These are phyloP conservation scores for Apostichopus parvimensis DNA, from an alignment of 35 echinoderm and acorn worm genomes.

Conservation along the genomic window DNA sequence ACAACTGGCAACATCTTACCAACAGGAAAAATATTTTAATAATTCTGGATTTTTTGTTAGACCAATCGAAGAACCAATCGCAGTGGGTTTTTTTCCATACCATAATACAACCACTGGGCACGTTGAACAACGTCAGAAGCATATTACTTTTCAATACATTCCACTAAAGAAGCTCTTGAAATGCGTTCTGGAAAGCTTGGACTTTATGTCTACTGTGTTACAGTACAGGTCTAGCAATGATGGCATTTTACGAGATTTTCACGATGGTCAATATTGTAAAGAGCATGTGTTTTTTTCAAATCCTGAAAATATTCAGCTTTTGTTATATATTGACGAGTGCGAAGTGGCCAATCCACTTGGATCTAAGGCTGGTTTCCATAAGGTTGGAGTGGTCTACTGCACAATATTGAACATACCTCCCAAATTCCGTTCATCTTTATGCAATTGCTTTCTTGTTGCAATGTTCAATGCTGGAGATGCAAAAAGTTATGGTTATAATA, in stretches of 20 bases:
- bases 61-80: conserved; percentile 49
- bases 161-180: conserved; percentile 40
- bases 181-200: conserved; percentile 7
- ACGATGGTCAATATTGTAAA: conserved; percentile 49
- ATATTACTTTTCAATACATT: conserved; percentile 64
- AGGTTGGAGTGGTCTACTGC: conserved; percentile 77
- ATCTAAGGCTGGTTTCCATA: conserved; percentile 69
- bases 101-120: conserved; percentile 41
- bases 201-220: conserved; percentile 26
- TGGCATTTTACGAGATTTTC: conserved; percentile 16
- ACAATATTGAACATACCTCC: conserved; percentile 69
- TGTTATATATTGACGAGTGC: conserved; percentile 77
- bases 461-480: conserved; percentile 56
- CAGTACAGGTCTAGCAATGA: conserved; percentile 8
- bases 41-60: conserved; percentile 54
- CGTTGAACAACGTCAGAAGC: conserved; percentile 26
- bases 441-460: conserved; percentile 48
- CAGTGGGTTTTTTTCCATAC: conserved; percentile 44
- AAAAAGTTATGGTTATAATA: conserved; percentile 72
- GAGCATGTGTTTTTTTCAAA: conserved; percentile 37
- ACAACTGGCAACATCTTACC: conserved; percentile 22
- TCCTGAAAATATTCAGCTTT: conserved; percentile 54
- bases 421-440: conserved; percentile 50
- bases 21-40: conserved; percentile 57
- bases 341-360: conserved; percentile 76